Evolutionary conservation across 2,888 invertebrate genomes (phyloP).

Genomic region (Agrilus biguttatus): DNA sequence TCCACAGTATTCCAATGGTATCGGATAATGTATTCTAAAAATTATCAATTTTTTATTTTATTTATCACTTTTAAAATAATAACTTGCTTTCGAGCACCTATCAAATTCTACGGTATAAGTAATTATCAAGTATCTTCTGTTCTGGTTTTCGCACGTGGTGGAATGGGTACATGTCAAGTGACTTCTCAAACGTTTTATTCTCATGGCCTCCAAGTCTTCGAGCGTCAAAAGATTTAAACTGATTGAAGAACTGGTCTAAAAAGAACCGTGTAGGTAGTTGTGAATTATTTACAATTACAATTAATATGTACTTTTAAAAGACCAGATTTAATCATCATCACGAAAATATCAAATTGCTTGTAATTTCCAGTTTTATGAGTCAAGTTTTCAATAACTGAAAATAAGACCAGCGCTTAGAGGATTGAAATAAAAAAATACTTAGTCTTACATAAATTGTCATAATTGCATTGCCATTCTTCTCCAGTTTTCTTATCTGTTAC

Average conservation of each 20-base stretch:
- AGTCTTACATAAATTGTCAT: constrained; percentile 33
- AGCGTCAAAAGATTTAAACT: constrained; percentile 36
- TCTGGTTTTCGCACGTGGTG: constrained; percentile 17
- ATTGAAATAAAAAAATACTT: neutral
- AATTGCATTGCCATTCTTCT: constrained; percentile 40
- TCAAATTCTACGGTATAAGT: constrained; percentile 41
- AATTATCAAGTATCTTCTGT: constrained; percentile 34
- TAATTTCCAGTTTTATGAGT: constrained; percentile 41
- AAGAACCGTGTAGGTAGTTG: constrained; percentile 6
- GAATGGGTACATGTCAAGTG: constrained; percentile 13
- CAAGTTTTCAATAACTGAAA: constrained; percentile 37
- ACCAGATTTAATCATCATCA: constrained; percentile 39
- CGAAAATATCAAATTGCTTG: constrained; percentile 38
- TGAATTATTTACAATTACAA: neutral
- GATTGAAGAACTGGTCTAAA: constrained; percentile 37
- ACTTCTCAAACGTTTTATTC: constrained; percentile 26
- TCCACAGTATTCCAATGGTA: constrained; percentile 39
- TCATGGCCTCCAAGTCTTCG: constrained; percentile 35
- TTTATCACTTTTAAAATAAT: neutral
- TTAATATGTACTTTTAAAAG: constrained; percentile 31
- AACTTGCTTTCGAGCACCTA: constrained; percentile 20
- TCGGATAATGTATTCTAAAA: constrained; percentile 36
- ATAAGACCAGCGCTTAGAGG: neutral
- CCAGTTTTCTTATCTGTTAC: constrained; percentile 37
- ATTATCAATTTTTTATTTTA: neutral